Conservation (phyloP, 2,113 vertebrate species). For the Ailuropoda melanoleuca region DNA sequence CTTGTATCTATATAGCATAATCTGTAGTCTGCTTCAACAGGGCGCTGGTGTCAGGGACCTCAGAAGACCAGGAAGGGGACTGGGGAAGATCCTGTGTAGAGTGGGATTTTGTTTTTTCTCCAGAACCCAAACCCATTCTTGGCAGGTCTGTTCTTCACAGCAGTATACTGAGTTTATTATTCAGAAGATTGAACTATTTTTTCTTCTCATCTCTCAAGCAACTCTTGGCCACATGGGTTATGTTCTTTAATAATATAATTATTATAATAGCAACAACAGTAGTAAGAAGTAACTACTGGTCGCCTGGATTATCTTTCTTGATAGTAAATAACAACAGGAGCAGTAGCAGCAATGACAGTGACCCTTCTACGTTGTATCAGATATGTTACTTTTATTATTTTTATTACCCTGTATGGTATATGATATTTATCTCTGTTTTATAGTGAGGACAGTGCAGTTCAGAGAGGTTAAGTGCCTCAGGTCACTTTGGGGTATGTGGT, state of each 20-base stretch:
- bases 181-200: constrained; percentile 46
- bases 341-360: neutral
- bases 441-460: neutral
- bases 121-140: neutral
- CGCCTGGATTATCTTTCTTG: neutral
- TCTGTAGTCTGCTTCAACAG: neutral
- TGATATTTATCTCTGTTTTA: neutral
- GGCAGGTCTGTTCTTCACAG: neutral
- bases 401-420: neutral
- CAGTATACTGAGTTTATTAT: constrained; percentile 35
- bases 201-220: neutral
- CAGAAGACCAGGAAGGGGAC: neutral
- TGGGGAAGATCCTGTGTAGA: constrained; percentile 24
- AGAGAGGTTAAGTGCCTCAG: neutral
- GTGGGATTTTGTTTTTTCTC: neutral
- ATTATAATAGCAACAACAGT: neutral
- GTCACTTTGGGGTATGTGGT: neutral
- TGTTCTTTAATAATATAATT: neutral
- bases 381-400: constrained; percentile 41
- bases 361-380: neutral
- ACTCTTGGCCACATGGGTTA: neutral
- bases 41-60: neutral
- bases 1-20: neutral
- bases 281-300: neutral
- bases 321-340: neutral